phyloP scores from a whole-genome alignment of 2,113 vertebrate species.

The Tragelaphus buxtoni region DNA sequence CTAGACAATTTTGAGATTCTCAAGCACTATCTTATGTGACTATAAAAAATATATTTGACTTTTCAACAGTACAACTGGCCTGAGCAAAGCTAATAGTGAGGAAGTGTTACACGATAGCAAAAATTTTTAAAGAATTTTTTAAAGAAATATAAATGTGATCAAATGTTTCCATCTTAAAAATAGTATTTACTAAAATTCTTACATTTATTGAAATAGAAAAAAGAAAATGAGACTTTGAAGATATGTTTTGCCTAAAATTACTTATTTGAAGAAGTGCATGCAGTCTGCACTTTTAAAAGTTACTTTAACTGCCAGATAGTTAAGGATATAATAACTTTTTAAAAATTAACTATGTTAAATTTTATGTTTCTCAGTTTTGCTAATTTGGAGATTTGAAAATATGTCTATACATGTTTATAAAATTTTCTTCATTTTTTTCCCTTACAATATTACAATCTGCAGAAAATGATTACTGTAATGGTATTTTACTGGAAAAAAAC shows the following conservation, averaged over 20 bases:
- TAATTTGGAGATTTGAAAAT: not conserved
- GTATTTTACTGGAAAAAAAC: not conserved
- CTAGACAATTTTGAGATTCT: not conserved
- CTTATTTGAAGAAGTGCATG: not conserved
- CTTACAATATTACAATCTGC: not conserved
- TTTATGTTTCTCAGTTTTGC: not conserved
- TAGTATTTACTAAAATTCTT: not conserved
- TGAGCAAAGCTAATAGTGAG: not conserved
- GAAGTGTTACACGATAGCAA: not conserved
- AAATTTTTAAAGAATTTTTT: not conserved
- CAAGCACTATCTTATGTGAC: not conserved
- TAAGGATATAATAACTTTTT: not conserved
- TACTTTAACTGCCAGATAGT: not conserved
- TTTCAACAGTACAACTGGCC: not conserved
- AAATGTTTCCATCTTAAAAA: not conserved
- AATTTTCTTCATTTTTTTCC: not conserved
- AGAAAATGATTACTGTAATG: not conserved
- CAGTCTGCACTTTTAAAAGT: not conserved
- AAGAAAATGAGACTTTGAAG: not conserved
- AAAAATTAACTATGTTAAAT: not conserved
- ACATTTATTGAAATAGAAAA: not conserved
- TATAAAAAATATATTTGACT: not conserved
- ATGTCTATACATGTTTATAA: not conserved
- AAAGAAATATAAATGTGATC: not conserved
- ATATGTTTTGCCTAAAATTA: not conserved